Base-by-base conservation (phyloP, 2,888 invertebrate species). In the Siphonodentalium dalli region DNA sequence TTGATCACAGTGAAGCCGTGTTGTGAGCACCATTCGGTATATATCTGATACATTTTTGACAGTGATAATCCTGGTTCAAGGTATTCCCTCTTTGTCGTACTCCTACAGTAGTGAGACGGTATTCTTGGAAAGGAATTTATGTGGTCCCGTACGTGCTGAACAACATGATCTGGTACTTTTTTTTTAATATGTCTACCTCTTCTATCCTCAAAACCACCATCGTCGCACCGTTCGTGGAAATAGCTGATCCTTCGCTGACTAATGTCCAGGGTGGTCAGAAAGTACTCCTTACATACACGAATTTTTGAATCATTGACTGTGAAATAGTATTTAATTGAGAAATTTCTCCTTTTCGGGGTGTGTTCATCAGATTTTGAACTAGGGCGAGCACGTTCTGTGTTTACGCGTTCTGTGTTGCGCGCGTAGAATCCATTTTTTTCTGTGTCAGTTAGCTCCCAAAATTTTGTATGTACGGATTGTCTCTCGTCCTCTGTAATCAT, bases 251-350 rank as follows among this genome's bases (percentile, higher is more conserved):
- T 7, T 20, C 41, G 44, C 15, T 20, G 35, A 46, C 55, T 55
- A 1, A 61, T 61, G 31, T 51, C 48, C n/a, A 57, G 33, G 1
- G 60, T 60, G 6, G 33, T 31, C 20, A 51, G n/a, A 43, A 50
- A 56, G 15, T 54, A 60, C n/a, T 39, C 31, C 46, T 54, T 53
- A 34, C 56, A 60, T 5, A 60, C 56, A 21, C 56, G 18, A 2
- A 38, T 20, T 35, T 47, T 49, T 9, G 40, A 39, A 5, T 33
- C 9, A n/a, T 20, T 31, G 37, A 39, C 49, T 6, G 7, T 6
- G 6, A 57, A 26, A 35, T 27, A 43, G 23, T 55, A 56, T 26
- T 53, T 35, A 3, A 44, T 18, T n/a, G 55, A 29, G 35, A 23
- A 29, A 3, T 27, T 45, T 26, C 39, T 45, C 31, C 54, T 38